phyloP scores from a whole-genome alignment of 2,888 invertebrate species.

The Pheosia gnoma region DNA sequence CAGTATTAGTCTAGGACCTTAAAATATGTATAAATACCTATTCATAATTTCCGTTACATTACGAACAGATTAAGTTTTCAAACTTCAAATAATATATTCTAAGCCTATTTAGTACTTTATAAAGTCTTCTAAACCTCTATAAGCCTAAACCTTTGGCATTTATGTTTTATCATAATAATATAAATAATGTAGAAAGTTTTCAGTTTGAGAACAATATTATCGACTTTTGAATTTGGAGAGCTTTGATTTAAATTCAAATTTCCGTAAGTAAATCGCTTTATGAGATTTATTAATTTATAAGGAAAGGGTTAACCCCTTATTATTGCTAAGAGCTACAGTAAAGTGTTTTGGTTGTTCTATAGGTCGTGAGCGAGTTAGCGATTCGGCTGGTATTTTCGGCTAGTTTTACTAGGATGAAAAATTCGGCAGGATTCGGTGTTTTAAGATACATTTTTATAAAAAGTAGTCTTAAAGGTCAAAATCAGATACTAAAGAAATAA shows the following conservation, averaged over 20 bases:
- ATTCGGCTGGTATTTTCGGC: no score
- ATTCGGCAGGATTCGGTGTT: no score
- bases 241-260: background rate
- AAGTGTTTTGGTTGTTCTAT: no score
- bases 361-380: no score
- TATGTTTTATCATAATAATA: slow-evolving; percentile 4
- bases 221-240: background rate
- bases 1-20: no score
- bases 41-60: slow-evolving; percentile 7
- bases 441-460: no score
- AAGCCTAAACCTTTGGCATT: background rate
- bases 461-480: no score
- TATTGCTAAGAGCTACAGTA: no score
- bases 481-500: no score
- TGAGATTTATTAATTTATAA: background rate
- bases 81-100: background rate
- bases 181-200: slow-evolving; percentile 6
- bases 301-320: no score
- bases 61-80: background rate
- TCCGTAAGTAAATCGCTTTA: slow-evolving; percentile 5
- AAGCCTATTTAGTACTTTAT: background rate
- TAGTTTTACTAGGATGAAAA: no score
- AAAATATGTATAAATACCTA: background rate
- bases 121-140: background rate
- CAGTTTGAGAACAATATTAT: background rate